Evolutionary conservation across 2,888 invertebrate species (phyloP).

Genomic region (Megalurothrips usitatus): DNA sequence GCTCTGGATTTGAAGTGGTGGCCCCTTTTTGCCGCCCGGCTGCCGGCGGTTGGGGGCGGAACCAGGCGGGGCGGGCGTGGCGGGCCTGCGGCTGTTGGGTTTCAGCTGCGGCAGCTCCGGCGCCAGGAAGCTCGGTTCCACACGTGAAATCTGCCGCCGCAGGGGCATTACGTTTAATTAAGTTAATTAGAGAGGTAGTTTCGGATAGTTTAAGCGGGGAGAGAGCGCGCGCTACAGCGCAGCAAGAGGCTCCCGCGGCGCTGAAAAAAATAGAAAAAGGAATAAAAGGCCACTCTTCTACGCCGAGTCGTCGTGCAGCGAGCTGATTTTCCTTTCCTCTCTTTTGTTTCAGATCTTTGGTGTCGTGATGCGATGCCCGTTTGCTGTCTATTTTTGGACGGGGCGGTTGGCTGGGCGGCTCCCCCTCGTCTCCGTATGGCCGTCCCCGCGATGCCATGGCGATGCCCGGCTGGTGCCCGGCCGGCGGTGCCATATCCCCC

Average conservation of each 20-base stretch:
- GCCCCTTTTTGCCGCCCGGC: no score
- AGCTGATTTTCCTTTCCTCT: not conserved
- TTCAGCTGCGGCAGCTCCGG: not conserved
- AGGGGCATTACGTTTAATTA: no score
- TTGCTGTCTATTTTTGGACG: not conserved
- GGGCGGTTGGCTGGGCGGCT: not conserved
- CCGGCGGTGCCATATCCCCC: not conserved
- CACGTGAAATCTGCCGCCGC: no score
- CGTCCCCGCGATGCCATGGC: no score
- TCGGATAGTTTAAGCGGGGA: no score
- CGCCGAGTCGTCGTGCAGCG: not conserved
- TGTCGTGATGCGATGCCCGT: not conserved
- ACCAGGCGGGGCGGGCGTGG: not conserved
- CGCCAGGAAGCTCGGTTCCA: no score
- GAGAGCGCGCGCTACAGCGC: not conserved
- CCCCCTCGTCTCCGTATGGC: not conserved
- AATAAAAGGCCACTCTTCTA: no score
- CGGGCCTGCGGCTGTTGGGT: not conserved
- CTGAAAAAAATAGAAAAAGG: no score
- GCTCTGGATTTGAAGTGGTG: no score
- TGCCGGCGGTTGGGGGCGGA: no score
- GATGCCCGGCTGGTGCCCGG: not conserved
- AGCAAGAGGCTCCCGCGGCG: not conserved
- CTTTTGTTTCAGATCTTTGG: constrained; percentile 17
- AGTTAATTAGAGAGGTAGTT: no score